phyloP scores from a whole-genome alignment of 30 jellyfish, hydroid and myxozoan species.

The Nemopilema nomurai region DNA sequence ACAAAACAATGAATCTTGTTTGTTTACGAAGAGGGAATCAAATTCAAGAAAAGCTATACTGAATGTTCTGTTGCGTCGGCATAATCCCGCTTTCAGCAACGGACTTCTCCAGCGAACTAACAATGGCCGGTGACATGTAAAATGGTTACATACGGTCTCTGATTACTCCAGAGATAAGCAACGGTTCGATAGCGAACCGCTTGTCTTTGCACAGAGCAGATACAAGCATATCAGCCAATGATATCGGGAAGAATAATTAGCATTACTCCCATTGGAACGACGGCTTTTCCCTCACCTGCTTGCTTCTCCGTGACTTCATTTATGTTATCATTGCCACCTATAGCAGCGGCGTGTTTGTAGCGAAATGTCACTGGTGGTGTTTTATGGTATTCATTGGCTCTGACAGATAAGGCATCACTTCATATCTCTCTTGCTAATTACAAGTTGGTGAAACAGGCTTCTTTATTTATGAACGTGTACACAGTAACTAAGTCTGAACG shows the following conservation, averaged over 20 bases:
- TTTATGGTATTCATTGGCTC: background rate
- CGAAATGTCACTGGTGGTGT: background rate
- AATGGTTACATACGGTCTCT: background rate
- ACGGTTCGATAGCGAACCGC: background rate
- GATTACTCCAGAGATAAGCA: background rate
- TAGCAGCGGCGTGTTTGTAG: background rate
- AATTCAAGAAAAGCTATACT: background rate
- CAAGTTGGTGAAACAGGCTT: background rate
- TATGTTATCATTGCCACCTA: background rate
- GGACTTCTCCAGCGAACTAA: too few species aligned
- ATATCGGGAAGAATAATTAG: background rate
- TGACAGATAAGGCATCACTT: background rate
- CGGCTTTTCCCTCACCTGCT: background rate
- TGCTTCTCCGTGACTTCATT: background rate
- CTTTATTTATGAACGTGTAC: background rate
- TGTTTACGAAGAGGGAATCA: background rate
- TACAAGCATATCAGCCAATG: background rate
- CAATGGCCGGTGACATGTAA: too few species aligned
- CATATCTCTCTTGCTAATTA: background rate
- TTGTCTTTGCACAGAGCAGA: background rate
- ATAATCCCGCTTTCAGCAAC: too few species aligned
- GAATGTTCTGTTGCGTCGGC: too few species aligned
- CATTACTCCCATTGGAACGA: background rate
- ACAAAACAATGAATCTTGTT: background rate
- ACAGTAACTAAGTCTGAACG: too few species aligned